Evolutionary conservation across 2,888 invertebrate species (phyloP).

Genomic region (Volucella zonaria): DNA sequence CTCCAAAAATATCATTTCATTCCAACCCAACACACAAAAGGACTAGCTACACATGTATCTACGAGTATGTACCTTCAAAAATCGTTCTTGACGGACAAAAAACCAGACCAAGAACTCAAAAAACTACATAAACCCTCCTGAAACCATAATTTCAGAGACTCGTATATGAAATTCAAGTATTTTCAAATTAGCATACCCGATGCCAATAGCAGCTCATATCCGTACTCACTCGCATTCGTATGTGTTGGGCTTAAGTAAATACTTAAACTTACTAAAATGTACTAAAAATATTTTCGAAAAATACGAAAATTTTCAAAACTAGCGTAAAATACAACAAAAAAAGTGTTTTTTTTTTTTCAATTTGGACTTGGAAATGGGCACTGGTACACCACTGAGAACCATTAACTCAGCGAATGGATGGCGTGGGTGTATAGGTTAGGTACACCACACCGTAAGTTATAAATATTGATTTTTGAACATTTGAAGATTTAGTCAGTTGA

Average conservation of each 20-base stretch:
- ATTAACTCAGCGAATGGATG: constrained; percentile 45
- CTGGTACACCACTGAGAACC: constrained; percentile 40
- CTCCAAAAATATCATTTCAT: not conserved
- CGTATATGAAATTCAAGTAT: constrained; percentile 14
- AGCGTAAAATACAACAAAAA: not conserved
- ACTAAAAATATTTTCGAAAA: constrained; percentile 79
- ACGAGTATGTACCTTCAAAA: not conserved
- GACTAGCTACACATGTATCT: constrained; percentile 15
- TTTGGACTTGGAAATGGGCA: constrained; percentile 50
- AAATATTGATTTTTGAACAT: constrained; percentile 81
- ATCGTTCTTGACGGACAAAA: not conserved
- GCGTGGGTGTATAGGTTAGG: constrained; percentile 40
- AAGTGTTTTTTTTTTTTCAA: constrained; percentile 31
- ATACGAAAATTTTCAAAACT: constrained; percentile 42
- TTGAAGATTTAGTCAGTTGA: constrained; percentile 80
- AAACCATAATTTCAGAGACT: too few relatives aligned
- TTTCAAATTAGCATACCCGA: constrained; percentile 30
- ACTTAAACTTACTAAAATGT: constrained; percentile 79
- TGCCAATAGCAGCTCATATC: constrained; percentile 3
- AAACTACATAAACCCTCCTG: not conserved
- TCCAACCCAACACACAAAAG: not conserved
- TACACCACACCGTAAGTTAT: constrained; percentile 76
- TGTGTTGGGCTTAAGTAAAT: constrained; percentile 41
- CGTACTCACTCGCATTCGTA: constrained; percentile 1
- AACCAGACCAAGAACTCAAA: not conserved